Percentiles rank a stretch among this genome's conserved stretches.
phyloP scores from a whole-genome alignment of 2,888 invertebrate species.

The Hirtodrosophila cameraria region DNA sequence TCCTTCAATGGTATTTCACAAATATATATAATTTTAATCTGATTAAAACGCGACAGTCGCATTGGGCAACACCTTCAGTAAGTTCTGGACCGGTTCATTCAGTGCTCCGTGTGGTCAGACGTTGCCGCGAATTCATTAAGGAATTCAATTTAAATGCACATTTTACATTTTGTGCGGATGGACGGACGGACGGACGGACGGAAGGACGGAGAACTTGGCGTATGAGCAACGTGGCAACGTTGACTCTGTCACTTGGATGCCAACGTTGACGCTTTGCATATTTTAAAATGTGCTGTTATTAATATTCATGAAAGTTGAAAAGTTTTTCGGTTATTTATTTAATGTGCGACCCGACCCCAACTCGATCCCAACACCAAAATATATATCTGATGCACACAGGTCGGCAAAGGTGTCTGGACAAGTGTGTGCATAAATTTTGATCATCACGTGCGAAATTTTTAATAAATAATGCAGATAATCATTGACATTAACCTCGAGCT shows the following conservation, averaged over 20 bases:
- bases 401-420: slow-evolving; percentile 25
- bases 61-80: slow-evolving; percentile 51
- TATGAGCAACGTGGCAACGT: slow-evolving; percentile 54
- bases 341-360: slow-evolving; percentile 43
- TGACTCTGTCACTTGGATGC: slow-evolving; percentile 49
- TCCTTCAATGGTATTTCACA: slow-evolving; percentile 11
- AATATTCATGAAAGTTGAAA: slow-evolving; percentile 78
- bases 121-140: slow-evolving; percentile 70
- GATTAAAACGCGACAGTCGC: slow-evolving; percentile 53
- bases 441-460: slow-evolving; percentile 45
- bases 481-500: slow-evolving; percentile 49
- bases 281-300: slow-evolving; percentile 66
- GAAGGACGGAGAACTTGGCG: slow-evolving; percentile 47
- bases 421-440: slow-evolving; percentile 58
- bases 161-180: slow-evolving; percentile 62
- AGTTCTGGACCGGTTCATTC: slow-evolving; percentile 17
- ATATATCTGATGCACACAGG: slow-evolving; percentile 18
- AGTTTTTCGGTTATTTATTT: slow-evolving; percentile 78
- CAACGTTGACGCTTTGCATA: slow-evolving; percentile 42
- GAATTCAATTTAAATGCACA: slow-evolving; percentile 77
- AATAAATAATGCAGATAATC: slow-evolving; percentile 60
- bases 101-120: slow-evolving; percentile 42
- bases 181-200: too few species aligned
- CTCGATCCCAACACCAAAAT: background rate
- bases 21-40: slow-evolving; percentile 51